These are phyloP conservation scores for Orchesella cincta DNA, from an alignment of 1,140 invertebrate genomes.

Conservation along the genomic window DNA sequence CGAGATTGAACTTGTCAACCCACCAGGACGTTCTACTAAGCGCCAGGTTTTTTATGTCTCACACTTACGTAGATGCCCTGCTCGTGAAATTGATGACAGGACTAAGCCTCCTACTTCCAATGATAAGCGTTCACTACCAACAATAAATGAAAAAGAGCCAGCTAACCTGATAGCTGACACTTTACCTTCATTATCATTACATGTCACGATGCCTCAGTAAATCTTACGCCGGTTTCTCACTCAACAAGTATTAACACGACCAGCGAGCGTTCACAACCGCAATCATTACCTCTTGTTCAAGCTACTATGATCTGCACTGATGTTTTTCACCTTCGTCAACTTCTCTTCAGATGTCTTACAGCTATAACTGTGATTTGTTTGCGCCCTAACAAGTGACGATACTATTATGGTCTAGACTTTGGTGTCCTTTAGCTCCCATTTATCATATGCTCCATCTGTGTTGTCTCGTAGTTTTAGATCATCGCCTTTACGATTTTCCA, in stretches of 20 bases:
- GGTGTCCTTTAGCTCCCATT: conserved; percentile 47
- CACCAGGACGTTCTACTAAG: neutral
- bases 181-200: too few species aligned
- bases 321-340: conserved; percentile 52
- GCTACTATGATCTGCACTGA: conserved; percentile 46
- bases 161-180: too few species aligned
- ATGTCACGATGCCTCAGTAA: too few species aligned
- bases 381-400: conserved; percentile 46
- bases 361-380: conserved; percentile 51
- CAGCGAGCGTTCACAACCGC: too few species aligned
- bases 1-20: neutral
- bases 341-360: conserved; percentile 53
- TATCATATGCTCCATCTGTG: neutral
- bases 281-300: conserved; percentile 35
- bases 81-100: too few species aligned
- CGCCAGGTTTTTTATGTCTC: neutral
- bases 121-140: too few species aligned
- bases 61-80: neutral
- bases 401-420: conserved; percentile 49
- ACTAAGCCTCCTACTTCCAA: too few species aligned
- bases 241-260: too few species aligned
- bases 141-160: too few species aligned
- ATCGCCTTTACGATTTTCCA: neutral
- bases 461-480: neutral
- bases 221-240: too few species aligned